A percentile compares a stretch with the other conserved stretches of the same genome.
Evolutionary conservation across 1,140 invertebrate species (phyloP).

Genomic region (Akabosia matsudoensis): DNA sequence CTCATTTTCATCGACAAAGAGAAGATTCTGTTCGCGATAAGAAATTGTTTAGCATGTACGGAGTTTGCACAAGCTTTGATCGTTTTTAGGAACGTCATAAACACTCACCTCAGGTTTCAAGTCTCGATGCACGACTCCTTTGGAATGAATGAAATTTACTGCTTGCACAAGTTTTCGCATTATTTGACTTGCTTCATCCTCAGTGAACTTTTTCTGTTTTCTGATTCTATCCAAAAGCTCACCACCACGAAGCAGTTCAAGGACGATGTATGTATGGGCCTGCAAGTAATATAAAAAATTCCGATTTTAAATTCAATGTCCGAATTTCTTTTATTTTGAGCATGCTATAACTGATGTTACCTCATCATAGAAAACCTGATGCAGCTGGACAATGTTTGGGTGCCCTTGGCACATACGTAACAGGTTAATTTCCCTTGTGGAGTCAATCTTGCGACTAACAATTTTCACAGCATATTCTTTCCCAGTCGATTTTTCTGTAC

Average conservation of each 20-base stretch:
- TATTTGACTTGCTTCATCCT: constrained; percentile 65
- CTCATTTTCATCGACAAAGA: constrained; percentile 63
- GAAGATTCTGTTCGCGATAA: constrained; percentile 61
- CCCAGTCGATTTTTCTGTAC: constrained; percentile 67
- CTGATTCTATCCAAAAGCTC: constrained; percentile 74
- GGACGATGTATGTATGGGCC: constrained; percentile 76
- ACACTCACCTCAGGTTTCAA: constrained; percentile 75
- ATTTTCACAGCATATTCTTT: constrained; percentile 88
- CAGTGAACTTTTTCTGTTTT: constrained; percentile 64
- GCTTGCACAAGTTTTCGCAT: constrained; percentile 76
- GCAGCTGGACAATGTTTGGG: constrained; percentile 78
- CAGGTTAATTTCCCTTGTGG: constrained; percentile 71
- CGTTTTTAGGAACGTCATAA: neutral
- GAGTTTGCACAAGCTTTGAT: neutral
- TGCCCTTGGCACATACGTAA: constrained; percentile 79
- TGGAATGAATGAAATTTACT: constrained; percentile 74
- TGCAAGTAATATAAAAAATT: constrained; percentile 39
- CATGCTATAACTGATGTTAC: constrained; percentile 51
- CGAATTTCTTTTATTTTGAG: neutral
- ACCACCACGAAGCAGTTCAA: constrained; percentile 79
- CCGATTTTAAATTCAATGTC: neutral
- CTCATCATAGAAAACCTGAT: constrained; percentile 77
- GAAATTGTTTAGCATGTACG: neutral
- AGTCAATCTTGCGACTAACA: constrained; percentile 72
- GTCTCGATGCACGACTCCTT: constrained; percentile 80